phyloP scores from a whole-genome alignment of 2,113 vertebrate species.

The Gymnorhina tibicen region DNA sequence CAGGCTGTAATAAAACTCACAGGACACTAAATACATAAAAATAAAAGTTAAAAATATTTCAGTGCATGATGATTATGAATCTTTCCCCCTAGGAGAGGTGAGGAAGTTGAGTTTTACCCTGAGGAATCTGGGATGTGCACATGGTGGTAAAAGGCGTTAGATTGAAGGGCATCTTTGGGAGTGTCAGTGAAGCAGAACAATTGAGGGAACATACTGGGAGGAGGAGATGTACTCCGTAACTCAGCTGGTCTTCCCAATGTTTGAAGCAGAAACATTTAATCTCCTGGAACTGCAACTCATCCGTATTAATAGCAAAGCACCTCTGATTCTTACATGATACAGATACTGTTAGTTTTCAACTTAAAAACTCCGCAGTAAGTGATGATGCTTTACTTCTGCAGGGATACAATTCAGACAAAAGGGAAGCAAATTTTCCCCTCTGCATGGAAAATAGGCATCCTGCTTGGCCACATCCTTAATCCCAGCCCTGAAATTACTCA shows the following conservation, averaged over 20 bases:
- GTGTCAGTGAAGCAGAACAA: background rate
- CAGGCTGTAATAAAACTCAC: background rate
- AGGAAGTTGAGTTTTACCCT: slow-evolving; percentile 4
- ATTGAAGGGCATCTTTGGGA: background rate
- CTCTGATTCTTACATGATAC: background rate
- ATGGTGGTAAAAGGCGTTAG: background rate
- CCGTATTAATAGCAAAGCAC: background rate
- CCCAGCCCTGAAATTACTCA: slow-evolving; percentile 1
- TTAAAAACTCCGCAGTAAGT: rapidly evolving
- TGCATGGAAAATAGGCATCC: background rate
- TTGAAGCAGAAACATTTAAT: background rate
- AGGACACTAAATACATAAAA: background rate
- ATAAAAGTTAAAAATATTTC: background rate
- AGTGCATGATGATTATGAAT: background rate
- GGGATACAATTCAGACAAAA: background rate
- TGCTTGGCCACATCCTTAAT: slow-evolving; percentile 37
- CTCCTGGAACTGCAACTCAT: background rate
- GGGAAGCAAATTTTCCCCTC: background rate
- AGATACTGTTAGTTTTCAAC: background rate
- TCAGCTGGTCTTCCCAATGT: background rate
- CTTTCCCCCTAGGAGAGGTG: background rate
- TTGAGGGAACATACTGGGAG: background rate
- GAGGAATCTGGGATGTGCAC: background rate
- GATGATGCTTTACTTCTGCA: background rate
- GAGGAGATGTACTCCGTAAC: background rate